These are phyloP conservation scores for Pterobdella sp. DNA, from an alignment of 2,888 invertebrate genomes.

Conservation along the genomic window DNA sequence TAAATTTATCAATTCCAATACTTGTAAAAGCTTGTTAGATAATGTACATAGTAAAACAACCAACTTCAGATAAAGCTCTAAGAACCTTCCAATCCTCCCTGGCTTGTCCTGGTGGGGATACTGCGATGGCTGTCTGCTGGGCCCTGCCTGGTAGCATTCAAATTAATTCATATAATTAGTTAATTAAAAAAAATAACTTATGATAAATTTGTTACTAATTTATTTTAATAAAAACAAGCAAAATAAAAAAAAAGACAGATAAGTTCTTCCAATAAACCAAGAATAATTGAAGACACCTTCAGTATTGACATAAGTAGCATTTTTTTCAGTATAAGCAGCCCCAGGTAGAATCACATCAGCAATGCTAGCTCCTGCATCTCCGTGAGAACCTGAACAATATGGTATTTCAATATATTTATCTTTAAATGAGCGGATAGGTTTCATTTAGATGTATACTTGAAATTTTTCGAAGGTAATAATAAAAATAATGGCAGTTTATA, in stretches of 20 bases:
- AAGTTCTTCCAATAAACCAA: no score
- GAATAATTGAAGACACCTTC: constrained; percentile 58
- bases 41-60: background rate
- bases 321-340: constrained; percentile 96
- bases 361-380: constrained; percentile 81
- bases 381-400: constrained; percentile 58
- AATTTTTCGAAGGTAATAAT: background rate
- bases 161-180: no score
- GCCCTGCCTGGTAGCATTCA: constrained; percentile 59
- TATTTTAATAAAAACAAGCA: no score
- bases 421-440: no score
- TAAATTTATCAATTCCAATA: no score
- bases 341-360: constrained; percentile 87
- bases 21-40: no score
- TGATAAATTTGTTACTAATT: no score
- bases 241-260: no score
- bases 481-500: no score
- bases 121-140: constrained; percentile 78
- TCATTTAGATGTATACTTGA: background rate
- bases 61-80: constrained; percentile 85
- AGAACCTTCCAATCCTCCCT: constrained; percentile 97
- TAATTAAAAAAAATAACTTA: no score
- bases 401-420: no score
- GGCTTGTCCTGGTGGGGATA: constrained; percentile 82
- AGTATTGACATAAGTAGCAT: constrained; percentile 91